These are phyloP conservation scores for Varecia variegata DNA, from an alignment of 2,797 vertebrate genomes.

Conservation along the genomic window DNA sequence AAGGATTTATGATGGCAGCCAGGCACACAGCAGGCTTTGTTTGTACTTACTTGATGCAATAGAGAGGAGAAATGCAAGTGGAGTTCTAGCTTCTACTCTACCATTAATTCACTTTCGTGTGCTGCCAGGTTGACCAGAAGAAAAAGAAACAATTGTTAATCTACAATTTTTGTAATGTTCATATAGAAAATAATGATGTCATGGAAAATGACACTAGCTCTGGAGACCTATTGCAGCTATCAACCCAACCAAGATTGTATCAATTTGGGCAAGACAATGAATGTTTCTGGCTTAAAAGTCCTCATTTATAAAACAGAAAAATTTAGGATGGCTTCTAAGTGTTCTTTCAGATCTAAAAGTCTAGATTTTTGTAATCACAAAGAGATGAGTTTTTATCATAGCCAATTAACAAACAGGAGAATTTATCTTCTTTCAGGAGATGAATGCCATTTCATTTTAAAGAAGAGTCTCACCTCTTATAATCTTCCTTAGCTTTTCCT, in stretches of 20 bases:
- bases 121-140: background rate
- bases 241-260: background rate
- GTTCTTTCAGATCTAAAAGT: background rate
- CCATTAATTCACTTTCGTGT: background rate
- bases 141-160: background rate
- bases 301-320: background rate
- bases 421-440: background rate
- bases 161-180: background rate
- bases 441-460: background rate
- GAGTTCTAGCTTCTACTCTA: background rate
- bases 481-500: background rate
- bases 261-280: background rate
- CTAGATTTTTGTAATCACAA: background rate
- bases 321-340: background rate
- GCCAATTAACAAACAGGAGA: background rate
- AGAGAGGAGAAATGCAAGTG: background rate
- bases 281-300: background rate
- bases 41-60: background rate
- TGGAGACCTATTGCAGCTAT: background rate
- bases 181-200: background rate
- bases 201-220: background rate
- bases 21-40: background rate
- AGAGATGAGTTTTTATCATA: background rate
- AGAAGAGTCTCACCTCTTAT: background rate
- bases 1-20: background rate